These are phyloP conservation scores for Acanthosepion lycidas DNA, from an alignment of 2,888 invertebrate species.

Conservation along the genomic window DNA sequence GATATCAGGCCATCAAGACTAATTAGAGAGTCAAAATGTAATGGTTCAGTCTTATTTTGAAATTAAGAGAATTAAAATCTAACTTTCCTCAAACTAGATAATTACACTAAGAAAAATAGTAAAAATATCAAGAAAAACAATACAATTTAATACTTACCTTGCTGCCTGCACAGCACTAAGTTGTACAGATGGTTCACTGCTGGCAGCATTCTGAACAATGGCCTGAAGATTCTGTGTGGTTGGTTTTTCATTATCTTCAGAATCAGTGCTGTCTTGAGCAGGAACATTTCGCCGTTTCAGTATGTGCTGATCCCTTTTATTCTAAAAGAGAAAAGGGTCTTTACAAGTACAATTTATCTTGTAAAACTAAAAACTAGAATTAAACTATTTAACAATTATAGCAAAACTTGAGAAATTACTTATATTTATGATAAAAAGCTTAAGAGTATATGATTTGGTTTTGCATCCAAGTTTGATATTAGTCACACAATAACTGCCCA, in stretches of 20 bases:
- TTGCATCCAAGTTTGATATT: not conserved
- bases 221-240: conserved; percentile 79
- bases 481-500: not conserved
- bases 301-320: conserved; percentile 96
- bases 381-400: too few relatives aligned
- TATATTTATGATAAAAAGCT: not conserved
- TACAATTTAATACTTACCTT: conserved; percentile 69
- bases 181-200: conserved; percentile 85
- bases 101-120: too few relatives aligned
- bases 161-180: conserved; percentile 94
- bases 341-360: too few relatives aligned
- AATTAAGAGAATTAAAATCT: too few relatives aligned
- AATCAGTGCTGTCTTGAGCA: conserved; percentile 84
- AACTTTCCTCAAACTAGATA: too few relatives aligned
- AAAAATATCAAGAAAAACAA: not conserved
- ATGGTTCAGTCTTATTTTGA: too few relatives aligned
- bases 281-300: conserved; percentile 97
- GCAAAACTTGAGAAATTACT: not conserved
- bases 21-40: too few relatives aligned
- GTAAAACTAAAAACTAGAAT: too few relatives aligned
- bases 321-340: conserved; percentile 75
- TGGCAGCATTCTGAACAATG: conserved; percentile 89
- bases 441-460: not conserved
- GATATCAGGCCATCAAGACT: too few relatives aligned
- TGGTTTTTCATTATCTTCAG: conserved; percentile 73